Evolutionary conservation across 2,888 invertebrate species (phyloP), one percentile per base, ranked within the genome.

Genomic region (Metacarcinus magister): DNA sequence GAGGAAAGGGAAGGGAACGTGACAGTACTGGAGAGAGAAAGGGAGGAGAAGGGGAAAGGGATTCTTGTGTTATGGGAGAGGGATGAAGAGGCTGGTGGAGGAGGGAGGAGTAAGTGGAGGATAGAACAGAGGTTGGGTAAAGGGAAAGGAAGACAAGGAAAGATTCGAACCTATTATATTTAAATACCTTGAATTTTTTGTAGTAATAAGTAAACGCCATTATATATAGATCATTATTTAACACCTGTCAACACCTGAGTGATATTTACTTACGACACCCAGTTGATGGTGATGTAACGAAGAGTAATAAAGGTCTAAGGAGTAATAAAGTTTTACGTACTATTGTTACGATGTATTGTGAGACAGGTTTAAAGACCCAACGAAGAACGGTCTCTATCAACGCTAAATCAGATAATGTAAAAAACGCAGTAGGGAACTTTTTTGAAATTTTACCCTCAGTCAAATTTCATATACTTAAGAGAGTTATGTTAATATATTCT

Each of bases 1-100:
- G n/a, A 67, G 67, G 67, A 67, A 67, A 67, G 67, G 67, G 67
- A 67, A 67, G 67, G 67, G n/a, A 67, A 23, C 67, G 67, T 67
- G 67, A 67, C 67, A n/a, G 67, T 67, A n/a, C 8, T 67, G 67
- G 54, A 54, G 54, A 54, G 54, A 54, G 54, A 54, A 54, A 54
- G 54, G 54, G 13, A 54, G 7, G n/a, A 23, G n/a, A 67, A n/a
- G 67, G 67, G n/a, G n/a, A 67, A 67, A 67, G 67, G 67, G 54
- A 54, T 54, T 54, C 54, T 54, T 19, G 54, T 54, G 54, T 54
- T 54, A 75, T 82, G 32, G 32, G 32, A 32, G 32, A 82, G 54
- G 54, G 82, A 82, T 28, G 32, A 13, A 32, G 82, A 0, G 32
- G 82, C 8, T 8, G 82, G 32, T 0, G 28, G 32, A 7, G 13